Evolutionary conservation across 2,113 vertebrate genomes (phyloP).

Genomic region (Spermophilus dauricus): DNA sequence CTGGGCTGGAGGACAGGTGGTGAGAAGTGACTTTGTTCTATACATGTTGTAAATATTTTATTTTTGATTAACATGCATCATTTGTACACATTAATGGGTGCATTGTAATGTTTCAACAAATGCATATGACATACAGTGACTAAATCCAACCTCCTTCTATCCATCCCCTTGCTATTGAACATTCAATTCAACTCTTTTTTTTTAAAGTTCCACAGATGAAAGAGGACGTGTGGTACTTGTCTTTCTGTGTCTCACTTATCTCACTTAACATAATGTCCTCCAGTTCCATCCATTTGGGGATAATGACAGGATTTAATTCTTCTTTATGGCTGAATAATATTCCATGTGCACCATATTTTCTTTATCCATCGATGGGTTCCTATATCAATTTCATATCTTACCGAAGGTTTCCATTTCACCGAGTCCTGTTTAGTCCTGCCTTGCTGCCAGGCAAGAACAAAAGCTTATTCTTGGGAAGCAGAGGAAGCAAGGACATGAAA

Average conservation of each 20-base stretch:
- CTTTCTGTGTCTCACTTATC: no score
- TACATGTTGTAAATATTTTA: background rate
- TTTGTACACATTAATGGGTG: background rate
- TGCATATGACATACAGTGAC: background rate
- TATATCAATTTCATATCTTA: no score
- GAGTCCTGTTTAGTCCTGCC: slow-evolving; percentile 12
- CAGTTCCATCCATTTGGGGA: no score
- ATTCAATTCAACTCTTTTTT: background rate
- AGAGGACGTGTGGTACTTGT: no score
- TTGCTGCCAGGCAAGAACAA: background rate
- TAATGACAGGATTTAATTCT: no score
- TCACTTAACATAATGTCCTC: no score
- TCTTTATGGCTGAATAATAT: no score
- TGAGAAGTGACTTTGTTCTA: background rate
- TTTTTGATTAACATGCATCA: background rate
- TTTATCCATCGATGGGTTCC: no score
- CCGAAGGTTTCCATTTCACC: background rate
- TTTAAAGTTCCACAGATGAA: no score
- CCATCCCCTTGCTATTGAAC: background rate
- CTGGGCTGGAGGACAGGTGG: background rate
- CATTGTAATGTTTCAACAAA: background rate
- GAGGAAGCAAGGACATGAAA: background rate
- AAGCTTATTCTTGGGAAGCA: background rate
- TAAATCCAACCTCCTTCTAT: background rate
- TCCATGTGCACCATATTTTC: no score